phyloP scores from a whole-genome alignment of 2,113 vertebrate genomes.

The Eclectus roratus region DNA sequence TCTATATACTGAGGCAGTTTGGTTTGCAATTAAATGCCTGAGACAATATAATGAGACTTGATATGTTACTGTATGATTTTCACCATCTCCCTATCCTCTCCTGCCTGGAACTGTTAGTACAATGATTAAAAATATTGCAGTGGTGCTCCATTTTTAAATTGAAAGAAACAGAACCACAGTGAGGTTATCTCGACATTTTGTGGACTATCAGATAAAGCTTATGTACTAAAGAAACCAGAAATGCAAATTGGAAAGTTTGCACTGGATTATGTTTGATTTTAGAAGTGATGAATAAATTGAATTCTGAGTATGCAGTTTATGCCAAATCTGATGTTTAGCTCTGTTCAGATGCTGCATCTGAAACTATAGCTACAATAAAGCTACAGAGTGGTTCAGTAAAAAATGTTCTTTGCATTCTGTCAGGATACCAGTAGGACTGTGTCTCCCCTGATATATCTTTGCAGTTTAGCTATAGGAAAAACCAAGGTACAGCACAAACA shows the following conservation, averaged over 20 bases:
- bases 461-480: conserved; percentile 33
- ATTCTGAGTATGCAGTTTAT: background rate
- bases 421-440: background rate
- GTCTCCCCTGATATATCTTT: background rate
- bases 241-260: background rate
- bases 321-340: background rate
- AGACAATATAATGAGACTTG: background rate
- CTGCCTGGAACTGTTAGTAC: background rate
- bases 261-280: background rate
- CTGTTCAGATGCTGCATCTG: background rate
- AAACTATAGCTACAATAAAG: background rate
- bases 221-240: background rate
- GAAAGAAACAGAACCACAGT: background rate
- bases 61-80: background rate
- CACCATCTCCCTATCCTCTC: background rate
- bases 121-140: background rate
- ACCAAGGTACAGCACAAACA: conserved; percentile 3
- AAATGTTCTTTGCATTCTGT: background rate
- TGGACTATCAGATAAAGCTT: background rate
- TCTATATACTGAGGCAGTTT: background rate
- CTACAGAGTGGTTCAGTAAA: background rate
- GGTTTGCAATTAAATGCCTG: background rate
- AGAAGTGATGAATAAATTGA: background rate
- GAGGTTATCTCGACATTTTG: background rate
- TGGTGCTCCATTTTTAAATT: background rate